phyloP scores from a whole-genome alignment of 2,113 vertebrate genomes.

The Myiopsitta monachus region DNA sequence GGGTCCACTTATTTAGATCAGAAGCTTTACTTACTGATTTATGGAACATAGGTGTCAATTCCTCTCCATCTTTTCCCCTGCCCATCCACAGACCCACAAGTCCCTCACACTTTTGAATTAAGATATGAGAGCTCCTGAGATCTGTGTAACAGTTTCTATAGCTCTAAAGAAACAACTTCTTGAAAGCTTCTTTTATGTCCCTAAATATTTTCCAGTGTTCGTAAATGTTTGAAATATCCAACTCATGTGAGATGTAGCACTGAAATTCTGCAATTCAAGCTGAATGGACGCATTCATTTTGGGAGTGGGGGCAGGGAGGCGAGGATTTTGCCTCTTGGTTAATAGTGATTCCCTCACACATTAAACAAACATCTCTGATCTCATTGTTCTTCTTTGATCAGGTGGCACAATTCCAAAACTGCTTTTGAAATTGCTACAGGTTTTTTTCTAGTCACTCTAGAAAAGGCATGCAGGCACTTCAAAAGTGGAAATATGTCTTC shows the following conservation, averaged over 20 bases:
- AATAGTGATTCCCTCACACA: neutral
- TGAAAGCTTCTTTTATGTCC: neutral
- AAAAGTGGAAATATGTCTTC: neutral
- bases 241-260: neutral
- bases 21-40: neutral
- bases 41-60: neutral
- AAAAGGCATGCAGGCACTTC: neutral
- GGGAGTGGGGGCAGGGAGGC: neutral
- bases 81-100: neutral
- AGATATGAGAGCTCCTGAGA: neutral
- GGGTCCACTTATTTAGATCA: neutral
- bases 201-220: neutral
- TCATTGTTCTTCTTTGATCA: neutral
- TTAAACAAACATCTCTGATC: neutral
- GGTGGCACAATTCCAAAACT: neutral
- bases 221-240: neutral
- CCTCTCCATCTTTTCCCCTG: fast-evolving
- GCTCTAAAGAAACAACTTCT: neutral
- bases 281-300: fast-evolving
- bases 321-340: neutral
- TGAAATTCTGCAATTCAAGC: neutral
- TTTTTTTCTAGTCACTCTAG: neutral
- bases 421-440: neutral
- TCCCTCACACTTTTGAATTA: neutral
- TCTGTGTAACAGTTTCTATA: neutral